Conservation (phyloP, 1,140 invertebrate genomes). For the Hydropsyche tenuis region DNA sequence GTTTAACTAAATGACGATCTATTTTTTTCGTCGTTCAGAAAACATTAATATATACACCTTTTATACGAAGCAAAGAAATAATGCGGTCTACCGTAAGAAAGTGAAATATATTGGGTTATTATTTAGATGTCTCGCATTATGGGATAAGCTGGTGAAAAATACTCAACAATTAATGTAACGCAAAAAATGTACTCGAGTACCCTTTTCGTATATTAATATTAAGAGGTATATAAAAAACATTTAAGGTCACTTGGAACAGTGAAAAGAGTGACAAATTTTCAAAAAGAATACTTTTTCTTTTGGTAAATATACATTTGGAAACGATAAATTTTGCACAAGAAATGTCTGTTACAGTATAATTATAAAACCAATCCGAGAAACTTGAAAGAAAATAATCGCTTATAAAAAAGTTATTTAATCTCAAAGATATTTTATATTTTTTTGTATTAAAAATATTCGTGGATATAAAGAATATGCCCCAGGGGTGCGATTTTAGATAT, state of each 20-base stretch:
- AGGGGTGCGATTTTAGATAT: too few species aligned
- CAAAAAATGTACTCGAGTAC: slow-evolving; percentile 17
- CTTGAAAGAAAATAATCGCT: too few species aligned
- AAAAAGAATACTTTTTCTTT: too few species aligned
- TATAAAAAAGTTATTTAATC: too few species aligned
- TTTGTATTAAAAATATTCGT: too few species aligned
- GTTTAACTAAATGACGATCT: not conserved
- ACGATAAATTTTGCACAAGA: too few species aligned
- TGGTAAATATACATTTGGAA: too few species aligned
- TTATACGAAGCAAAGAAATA: not conserved
- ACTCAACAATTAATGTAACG: slow-evolving; percentile 28
- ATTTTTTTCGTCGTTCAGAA: not conserved
- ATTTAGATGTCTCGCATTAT: slow-evolving; percentile 33
- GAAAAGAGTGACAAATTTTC: too few species aligned
- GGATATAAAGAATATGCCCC: too few species aligned
- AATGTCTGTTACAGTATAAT: too few species aligned
- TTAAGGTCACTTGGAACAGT: not conserved
- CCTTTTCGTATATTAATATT: slow-evolving; percentile 28
- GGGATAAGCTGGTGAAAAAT: slow-evolving; percentile 38
- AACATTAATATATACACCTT: not conserved
- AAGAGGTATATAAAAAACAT: not conserved
- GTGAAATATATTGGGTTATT: slow-evolving; percentile 29
- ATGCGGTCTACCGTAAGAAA: slow-evolving; percentile 18
- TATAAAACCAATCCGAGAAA: too few species aligned
- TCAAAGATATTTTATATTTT: too few species aligned